A percentile compares a stretch with the other conserved stretches of the same genome.
These are phyloP conservation scores for Yponomeuta plumbellus DNA, from an alignment of 2,888 invertebrate species.

Conservation along the genomic window DNA sequence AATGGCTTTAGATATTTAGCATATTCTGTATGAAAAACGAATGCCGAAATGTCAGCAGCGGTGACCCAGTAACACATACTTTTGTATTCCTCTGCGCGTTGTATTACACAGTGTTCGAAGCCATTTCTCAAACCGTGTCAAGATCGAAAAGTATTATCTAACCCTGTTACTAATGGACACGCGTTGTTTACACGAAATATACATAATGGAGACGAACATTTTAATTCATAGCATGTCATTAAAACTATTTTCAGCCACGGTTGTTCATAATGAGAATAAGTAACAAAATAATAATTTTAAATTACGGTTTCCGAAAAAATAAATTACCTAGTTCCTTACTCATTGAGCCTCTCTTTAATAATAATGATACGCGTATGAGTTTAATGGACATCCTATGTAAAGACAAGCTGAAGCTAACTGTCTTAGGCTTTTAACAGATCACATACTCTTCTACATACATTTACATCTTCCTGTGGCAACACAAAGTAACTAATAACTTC, in stretches of 20 bases:
- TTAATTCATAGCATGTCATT: slow-evolving; percentile 1
- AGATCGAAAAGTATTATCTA: slow-evolving; percentile 63
- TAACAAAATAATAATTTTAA: not conserved
- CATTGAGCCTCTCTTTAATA: not conserved
- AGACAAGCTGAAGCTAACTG: not conserved
- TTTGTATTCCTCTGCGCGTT: slow-evolving; percentile 8
- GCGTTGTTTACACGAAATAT: not conserved
- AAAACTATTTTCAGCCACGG: not conserved
- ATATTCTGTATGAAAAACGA: not conserved
- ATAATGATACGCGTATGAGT: not conserved
- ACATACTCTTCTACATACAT: no score
- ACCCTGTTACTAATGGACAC: slow-evolving; percentile 19
- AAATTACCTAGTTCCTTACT: not conserved
- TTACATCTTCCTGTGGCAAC: no score
- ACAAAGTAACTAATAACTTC: no score
- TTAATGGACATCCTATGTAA: not conserved
- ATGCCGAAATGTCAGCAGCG: not conserved
- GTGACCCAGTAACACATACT: slow-evolving; percentile 12
- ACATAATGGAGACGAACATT: slow-evolving; percentile 3
- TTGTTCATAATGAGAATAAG: not conserved
- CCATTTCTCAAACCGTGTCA: slow-evolving; percentile 64
- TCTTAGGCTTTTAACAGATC: no score
- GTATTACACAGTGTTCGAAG: slow-evolving; percentile 35
- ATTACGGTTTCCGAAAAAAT: not conserved
- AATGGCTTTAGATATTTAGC: slow-evolving; percentile 4